Percentiles rank a stretch among this genome's conserved stretches.
Evolutionary conservation across 2,888 invertebrate genomes (phyloP).

Genomic region (Melanostoma scalare): DNA sequence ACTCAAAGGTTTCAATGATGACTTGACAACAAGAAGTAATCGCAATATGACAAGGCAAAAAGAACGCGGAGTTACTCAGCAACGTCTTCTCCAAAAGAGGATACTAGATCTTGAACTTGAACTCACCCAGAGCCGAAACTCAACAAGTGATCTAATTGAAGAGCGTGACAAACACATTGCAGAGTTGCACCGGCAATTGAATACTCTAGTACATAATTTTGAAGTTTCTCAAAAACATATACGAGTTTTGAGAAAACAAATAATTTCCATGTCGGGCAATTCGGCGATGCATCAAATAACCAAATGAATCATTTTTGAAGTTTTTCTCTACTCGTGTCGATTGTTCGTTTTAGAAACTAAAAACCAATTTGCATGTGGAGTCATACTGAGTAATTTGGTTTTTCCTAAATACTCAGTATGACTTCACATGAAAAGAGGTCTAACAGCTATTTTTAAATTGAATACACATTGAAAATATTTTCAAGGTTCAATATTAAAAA

Average conservation of each 20-base stretch:
- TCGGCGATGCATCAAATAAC: constrained; percentile 1
- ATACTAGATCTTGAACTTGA: constrained; percentile 80
- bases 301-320: constrained; percentile 3
- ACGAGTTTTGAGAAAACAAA: constrained; percentile 79
- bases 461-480: constrained; percentile 16
- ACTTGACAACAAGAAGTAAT: constrained; percentile 77
- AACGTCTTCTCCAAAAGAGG: constrained; percentile 79
- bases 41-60: constrained; percentile 79
- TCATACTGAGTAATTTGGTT: too few species aligned
- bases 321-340: too few species aligned
- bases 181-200: constrained; percentile 80
- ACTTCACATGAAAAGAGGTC: too few species aligned
- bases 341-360: too few species aligned
- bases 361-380: background rate
- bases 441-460: too few species aligned
- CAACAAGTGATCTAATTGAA: constrained; percentile 78
- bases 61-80: constrained; percentile 79
- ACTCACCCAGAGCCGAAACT: constrained; percentile 79
- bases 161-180: constrained; percentile 80
- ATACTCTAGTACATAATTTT: constrained; percentile 80
- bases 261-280: constrained; percentile 76
- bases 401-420: too few species aligned
- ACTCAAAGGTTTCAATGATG: constrained; percentile 77
- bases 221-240: constrained; percentile 81
- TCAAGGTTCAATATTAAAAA: constrained; percentile 54